These are phyloP conservation scores for Phaenicophaeus curvirostris DNA, from an alignment of 2,797 vertebrate species.

Conservation along the genomic window DNA sequence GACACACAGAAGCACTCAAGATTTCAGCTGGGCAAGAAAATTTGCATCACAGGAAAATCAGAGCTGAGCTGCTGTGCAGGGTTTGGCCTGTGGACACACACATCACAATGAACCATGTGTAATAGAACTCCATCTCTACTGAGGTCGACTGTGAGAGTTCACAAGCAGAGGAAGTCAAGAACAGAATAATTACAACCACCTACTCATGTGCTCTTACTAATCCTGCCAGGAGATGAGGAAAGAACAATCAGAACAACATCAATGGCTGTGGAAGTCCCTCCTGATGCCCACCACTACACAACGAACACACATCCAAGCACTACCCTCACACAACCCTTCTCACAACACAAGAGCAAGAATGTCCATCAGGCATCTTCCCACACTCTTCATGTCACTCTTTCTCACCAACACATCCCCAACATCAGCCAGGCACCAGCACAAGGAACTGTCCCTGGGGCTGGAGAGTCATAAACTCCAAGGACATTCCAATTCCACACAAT, in stretches of 20 bases:
- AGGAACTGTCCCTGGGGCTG: neutral
- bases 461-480: too few relatives aligned
- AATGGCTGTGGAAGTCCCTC: too few relatives aligned
- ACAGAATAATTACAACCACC: neutral
- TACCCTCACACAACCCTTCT: neutral
- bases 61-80: neutral
- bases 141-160: neutral
- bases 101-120: neutral
- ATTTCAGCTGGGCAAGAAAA: neutral
- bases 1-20: rapidly evolving
- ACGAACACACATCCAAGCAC: neutral
- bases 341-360: too few relatives aligned
- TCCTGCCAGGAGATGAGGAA: too few relatives aligned
- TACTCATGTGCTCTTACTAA: neutral
- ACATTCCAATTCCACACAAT: too few relatives aligned
- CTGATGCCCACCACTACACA: neutral
- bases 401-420: neutral
- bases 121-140: too few relatives aligned
- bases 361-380: neutral
- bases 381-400: neutral
- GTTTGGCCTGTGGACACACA: too few relatives aligned
- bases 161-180: rapidly evolving
- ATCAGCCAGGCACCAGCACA: too few relatives aligned
- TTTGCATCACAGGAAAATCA: neutral
- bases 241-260: too few relatives aligned